Percentiles rank a stretch among this genome's conserved stretches.
Evolutionary conservation across 2,113 vertebrate genomes (phyloP).

Genomic region (Scartelaos histophorus): DNA sequence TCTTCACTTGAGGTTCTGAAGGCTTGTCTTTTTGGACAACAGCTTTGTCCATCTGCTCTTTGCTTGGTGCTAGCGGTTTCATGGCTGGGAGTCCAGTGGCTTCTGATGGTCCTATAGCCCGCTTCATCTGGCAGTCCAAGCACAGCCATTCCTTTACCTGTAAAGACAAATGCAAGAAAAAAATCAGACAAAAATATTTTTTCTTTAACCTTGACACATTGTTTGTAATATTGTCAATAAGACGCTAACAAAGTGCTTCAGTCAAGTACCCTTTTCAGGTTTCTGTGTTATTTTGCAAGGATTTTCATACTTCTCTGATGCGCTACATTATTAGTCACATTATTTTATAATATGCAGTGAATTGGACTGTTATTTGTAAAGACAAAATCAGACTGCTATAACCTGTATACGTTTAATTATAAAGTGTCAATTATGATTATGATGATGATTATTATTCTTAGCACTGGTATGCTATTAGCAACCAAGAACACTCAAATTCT

Average conservation of each 20-base stretch:
- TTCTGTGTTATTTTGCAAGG: no score
- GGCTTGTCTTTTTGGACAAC: constrained; percentile 37
- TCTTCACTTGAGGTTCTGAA: constrained; percentile 48
- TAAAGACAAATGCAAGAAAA: not conserved
- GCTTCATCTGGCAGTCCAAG: constrained; percentile 92
- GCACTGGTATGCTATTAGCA: no score
- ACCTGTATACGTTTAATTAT: no score
- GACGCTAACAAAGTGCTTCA: not conserved
- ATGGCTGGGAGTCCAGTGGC: constrained; percentile 45
- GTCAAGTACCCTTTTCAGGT: not conserved
- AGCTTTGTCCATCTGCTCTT: constrained; percentile 30
- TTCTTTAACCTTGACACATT: not conserved
- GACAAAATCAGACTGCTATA: no score
- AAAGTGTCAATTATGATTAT: no score
- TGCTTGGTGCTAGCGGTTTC: constrained; percentile 50
- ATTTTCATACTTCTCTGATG: no score
- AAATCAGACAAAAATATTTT: not conserved
- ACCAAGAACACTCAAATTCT: no score
- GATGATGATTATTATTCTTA: no score
- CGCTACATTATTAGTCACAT: no score
- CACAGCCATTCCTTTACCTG: constrained; percentile 88
- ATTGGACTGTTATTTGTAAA: no score
- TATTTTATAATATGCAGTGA: no score
- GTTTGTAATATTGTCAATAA: not conserved
- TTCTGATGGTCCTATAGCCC: constrained; percentile 81